phyloP scores from a whole-genome alignment of 2,888 invertebrate species.

The Epinotia bilunana region DNA sequence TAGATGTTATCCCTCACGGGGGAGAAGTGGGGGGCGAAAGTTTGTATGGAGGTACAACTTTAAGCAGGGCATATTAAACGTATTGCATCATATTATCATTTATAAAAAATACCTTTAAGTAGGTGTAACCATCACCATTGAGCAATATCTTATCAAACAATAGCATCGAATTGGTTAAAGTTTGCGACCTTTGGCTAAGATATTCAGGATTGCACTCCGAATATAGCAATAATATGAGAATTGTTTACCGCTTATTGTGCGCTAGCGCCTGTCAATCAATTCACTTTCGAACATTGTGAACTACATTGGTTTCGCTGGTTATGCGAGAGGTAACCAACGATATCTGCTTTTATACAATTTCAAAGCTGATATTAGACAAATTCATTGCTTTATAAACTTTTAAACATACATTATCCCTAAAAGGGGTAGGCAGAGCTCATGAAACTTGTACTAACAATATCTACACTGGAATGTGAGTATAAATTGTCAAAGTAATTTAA shows the following conservation, averaged over 20 bases:
- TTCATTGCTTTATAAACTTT: too few relatives aligned
- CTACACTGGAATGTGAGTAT: too few relatives aligned
- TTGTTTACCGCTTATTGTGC: conserved; percentile 76
- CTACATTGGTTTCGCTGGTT: conserved; percentile 64
- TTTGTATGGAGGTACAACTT: not conserved
- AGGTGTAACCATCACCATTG: conserved; percentile 50
- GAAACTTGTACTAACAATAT: too few relatives aligned
- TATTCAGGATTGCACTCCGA: conserved; percentile 68
- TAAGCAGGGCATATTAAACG: not conserved
- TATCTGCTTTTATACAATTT: too few relatives aligned
- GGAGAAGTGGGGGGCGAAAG: too few relatives aligned
- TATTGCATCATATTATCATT: conserved; percentile 9
- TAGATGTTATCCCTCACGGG: too few relatives aligned
- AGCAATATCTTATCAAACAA: conserved; percentile 75
- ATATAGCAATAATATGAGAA: conserved; percentile 71
- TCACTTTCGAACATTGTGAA: conserved; percentile 75
- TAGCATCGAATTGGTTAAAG: conserved; percentile 78
- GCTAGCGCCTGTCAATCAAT: conserved; percentile 78
- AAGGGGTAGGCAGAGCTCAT: too few relatives aligned
- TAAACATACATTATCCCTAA: too few relatives aligned
- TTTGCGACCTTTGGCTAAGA: conserved; percentile 78
- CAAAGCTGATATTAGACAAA: too few relatives aligned
- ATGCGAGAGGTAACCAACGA: conserved; percentile 56
- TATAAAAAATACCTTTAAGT: conserved; percentile 9
- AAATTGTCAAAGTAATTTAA: too few relatives aligned